Conservation (phyloP, 2,797 vertebrate genomes). For the Sebastes taczanowskii region DNA sequence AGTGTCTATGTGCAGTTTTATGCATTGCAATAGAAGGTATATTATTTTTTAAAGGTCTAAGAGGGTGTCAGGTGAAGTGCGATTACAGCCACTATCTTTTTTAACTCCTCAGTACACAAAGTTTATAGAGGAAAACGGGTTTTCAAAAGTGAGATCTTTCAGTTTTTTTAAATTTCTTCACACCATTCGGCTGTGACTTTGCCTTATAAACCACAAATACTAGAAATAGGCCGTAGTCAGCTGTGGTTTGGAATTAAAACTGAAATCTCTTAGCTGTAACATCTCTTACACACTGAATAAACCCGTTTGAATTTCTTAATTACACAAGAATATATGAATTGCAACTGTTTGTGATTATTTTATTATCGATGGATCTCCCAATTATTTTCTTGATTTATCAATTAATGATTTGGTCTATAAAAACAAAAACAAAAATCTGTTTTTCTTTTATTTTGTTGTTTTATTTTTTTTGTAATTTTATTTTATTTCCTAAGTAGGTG, state of each 20-base stretch:
- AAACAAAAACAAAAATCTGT: not conserved
- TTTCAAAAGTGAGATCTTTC: not conserved
- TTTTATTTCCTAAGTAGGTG: not conserved
- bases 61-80: not conserved
- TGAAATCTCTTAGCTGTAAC: not conserved
- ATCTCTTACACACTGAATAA: not conserved
- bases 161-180: not conserved
- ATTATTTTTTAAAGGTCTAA: not conserved
- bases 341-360: rapidly evolving
- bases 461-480: not conserved
- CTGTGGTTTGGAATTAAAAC: not conserved
- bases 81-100: not conserved
- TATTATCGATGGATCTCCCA: not conserved
- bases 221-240: not conserved
- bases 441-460: not conserved
- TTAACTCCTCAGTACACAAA: not conserved
- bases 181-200: not conserved
- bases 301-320: not conserved
- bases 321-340: not conserved
- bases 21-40: not conserved
- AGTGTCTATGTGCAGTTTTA: not conserved
- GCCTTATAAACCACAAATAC: not conserved
- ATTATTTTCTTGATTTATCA: not conserved
- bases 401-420: not conserved
- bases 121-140: not conserved